phyloP scores from a whole-genome alignment of 2,113 vertebrate genomes.

The Colius striatus region DNA sequence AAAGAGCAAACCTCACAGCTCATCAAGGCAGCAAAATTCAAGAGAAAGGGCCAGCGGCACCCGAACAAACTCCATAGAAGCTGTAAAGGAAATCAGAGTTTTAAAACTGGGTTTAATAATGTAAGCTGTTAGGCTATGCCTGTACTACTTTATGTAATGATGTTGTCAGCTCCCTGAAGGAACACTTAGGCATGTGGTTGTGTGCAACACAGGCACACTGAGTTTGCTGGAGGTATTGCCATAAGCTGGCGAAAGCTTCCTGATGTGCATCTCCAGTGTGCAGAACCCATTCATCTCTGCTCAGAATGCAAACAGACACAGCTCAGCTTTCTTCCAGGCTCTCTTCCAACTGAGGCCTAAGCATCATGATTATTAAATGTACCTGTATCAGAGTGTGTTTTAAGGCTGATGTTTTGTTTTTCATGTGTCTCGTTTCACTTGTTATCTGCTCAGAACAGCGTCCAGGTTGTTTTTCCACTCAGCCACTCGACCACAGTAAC shows the following conservation, averaged over 20 bases:
- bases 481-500: neutral
- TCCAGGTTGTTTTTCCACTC: neutral
- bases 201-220: too few relatives aligned
- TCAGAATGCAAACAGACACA: neutral
- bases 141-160: neutral
- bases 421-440: neutral
- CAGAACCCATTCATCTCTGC: neutral
- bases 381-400: neutral
- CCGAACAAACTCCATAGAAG: neutral
- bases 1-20: conserved; percentile 2
- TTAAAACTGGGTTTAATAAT: neutral
- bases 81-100: neutral
- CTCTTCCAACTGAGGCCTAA: neutral
- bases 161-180: neutral
- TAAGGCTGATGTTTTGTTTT: neutral
- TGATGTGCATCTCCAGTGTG: neutral
- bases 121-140: neutral
- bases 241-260: too few relatives aligned
- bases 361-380: neutral
- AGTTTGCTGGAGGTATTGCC: too few relatives aligned
- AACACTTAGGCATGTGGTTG: neutral
- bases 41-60: neutral
- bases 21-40: neutral
- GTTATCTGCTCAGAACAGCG: neutral
- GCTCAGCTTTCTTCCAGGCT: neutral